Percentiles rank a stretch among this genome's conserved stretches.
Conservation (phyloP, 2,797 vertebrate species). For the Kryptopterus vitreolus region DNA sequence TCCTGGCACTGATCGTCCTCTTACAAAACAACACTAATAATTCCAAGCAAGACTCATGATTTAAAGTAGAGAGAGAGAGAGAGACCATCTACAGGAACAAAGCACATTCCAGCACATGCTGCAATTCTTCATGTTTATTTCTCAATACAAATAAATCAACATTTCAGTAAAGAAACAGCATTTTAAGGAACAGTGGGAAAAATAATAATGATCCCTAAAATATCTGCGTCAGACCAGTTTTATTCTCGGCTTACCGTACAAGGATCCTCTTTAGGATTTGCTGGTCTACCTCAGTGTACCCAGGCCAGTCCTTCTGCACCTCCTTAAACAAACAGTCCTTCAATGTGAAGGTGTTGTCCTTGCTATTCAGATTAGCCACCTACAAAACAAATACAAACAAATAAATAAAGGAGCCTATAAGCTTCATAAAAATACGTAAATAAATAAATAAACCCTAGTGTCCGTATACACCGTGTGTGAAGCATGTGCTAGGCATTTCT, state of each 20-base stretch:
- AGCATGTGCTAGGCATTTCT: not conserved
- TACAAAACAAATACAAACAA: slow-evolving; percentile 57
- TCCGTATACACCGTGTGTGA: too few relatives aligned
- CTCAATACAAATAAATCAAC: not conserved
- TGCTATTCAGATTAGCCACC: slow-evolving; percentile 89
- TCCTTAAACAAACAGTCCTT: slow-evolving; percentile 91
- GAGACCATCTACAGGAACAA: not conserved
- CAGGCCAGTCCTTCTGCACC: slow-evolving; percentile 94
- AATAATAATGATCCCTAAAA: too few relatives aligned
- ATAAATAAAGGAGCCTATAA: not conserved
- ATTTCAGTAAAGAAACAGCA: not conserved
- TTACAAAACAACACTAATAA: not conserved
- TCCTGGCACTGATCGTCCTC: not conserved
- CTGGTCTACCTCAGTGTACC: slow-evolving; percentile 95
- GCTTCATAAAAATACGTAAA: too few relatives aligned
- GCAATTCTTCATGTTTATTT: slow-evolving; percentile 30
- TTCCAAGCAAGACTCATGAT: not conserved
- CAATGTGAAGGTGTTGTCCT: slow-evolving; percentile 90
- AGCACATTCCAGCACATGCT: slow-evolving; percentile 38
- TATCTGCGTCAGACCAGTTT: not conserved
- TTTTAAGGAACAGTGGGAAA: too few relatives aligned
- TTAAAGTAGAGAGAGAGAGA: not conserved
- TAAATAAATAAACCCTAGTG: too few relatives aligned
- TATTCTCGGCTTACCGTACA: slow-evolving; percentile 75
- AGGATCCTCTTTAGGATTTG: slow-evolving; percentile 92